phyloP scores from a whole-genome alignment of 1,140 invertebrate genomes.

The Lepidurus arcticus region DNA sequence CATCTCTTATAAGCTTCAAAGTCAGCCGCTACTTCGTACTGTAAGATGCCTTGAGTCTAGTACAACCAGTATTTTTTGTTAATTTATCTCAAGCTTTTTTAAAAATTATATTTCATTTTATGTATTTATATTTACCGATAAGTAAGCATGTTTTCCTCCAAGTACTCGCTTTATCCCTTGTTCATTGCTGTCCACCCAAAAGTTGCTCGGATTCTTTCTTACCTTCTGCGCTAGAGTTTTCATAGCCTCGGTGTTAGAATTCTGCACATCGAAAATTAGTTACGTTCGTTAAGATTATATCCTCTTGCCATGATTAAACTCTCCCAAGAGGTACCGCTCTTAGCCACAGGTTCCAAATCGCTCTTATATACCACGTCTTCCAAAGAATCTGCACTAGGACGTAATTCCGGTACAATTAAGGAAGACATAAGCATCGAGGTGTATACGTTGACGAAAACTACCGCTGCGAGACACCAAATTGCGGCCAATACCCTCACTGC shows the following conservation, averaged over 20 bases:
- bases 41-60: background rate
- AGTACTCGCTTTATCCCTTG: background rate
- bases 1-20: background rate
- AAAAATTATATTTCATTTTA: background rate
- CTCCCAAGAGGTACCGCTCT: background rate
- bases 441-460: constrained; percentile 23
- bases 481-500: background rate
- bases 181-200: background rate
- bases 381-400: constrained; percentile 8
- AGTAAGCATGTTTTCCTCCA: background rate
- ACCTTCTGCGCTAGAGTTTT: background rate
- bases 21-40: background rate
- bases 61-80: background rate
- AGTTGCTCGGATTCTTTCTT: background rate
- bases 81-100: background rate
- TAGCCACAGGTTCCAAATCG: background rate
- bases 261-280: background rate
- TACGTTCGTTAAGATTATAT: too few relatives aligned
- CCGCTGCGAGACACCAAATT: constrained; percentile 23
- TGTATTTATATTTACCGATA: background rate
- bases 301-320: background rate
- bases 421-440: constrained; percentile 24
- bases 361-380: background rate
- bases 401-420: constrained; percentile 9
- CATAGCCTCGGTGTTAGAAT: background rate